These are phyloP conservation scores for Diabrotica virgifera DNA, from an alignment of 1,140 invertebrate genomes.

Conservation along the genomic window DNA sequence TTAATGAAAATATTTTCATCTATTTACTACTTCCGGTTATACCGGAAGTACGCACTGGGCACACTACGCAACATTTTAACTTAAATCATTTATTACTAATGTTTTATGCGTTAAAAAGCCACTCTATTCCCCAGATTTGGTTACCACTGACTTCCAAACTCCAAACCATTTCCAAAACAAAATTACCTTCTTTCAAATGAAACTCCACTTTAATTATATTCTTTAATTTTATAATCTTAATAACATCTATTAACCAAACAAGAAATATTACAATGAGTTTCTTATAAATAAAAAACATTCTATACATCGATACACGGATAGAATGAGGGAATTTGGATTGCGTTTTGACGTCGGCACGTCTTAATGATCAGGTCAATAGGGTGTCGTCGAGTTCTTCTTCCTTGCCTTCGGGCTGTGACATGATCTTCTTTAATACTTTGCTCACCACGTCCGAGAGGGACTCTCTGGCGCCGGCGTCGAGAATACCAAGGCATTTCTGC, in stretches of 20 bases:
- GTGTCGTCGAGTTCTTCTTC: slow-evolving; percentile 91
- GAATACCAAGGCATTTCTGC: slow-evolving; percentile 69
- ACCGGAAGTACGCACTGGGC: too few species aligned
- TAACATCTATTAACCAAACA: background rate
- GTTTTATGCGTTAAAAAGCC: too few species aligned
- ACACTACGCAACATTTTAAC: too few species aligned
- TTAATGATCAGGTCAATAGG: slow-evolving; percentile 66
- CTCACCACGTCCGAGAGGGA: slow-evolving; percentile 84
- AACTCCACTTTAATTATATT: background rate
- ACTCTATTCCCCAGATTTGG: too few species aligned
- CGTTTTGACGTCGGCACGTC: background rate
- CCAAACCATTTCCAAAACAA: too few species aligned
- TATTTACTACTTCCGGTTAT: too few species aligned
- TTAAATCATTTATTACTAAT: too few species aligned
- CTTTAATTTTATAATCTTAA: background rate
- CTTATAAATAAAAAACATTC: background rate
- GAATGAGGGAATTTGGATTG: background rate
- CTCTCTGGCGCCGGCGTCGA: slow-evolving; percentile 86
- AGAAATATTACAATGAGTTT: background rate
- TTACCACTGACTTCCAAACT: too few species aligned
- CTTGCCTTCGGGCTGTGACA: slow-evolving; percentile 72
- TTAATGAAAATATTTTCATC: too few species aligned
- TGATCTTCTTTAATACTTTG: slow-evolving; percentile 73
- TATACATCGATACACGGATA: background rate
- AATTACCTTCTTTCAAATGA: too few species aligned